Evolutionary conservation across 2,113 vertebrate genomes (phyloP).

Genomic region (Suricata suricatta): DNA sequence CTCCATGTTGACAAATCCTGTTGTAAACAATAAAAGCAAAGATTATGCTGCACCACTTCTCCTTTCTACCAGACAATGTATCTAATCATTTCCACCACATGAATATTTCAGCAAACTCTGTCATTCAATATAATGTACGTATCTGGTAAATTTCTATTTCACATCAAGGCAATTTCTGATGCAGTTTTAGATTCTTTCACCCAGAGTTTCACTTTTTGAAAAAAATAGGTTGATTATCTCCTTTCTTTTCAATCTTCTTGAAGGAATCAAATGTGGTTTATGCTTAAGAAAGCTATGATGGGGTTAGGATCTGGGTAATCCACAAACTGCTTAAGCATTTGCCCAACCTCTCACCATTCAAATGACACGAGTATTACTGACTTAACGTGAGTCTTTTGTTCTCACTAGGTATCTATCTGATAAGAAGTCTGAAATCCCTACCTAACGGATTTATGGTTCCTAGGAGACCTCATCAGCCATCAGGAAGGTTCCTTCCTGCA

Average conservation of each 20-base stretch:
- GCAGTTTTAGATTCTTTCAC: neutral
- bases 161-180: neutral
- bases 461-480: neutral
- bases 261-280: constrained; percentile 28
- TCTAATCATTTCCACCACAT: neutral
- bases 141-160: neutral
- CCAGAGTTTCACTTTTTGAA: neutral
- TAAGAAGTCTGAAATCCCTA: neutral
- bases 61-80: neutral
- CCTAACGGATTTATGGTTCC: neutral
- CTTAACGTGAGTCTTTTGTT: neutral
- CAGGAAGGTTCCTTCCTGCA: neutral
- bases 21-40: neutral
- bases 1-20: neutral
- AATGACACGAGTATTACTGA: neutral
- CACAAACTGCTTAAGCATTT: neutral
- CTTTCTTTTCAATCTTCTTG: neutral
- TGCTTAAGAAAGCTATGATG: neutral
- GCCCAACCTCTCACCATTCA: neutral
- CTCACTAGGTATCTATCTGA: neutral
- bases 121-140: neutral
- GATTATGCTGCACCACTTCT: neutral
- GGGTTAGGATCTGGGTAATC: neutral
- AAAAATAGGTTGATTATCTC: neutral
- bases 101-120: neutral